Conservation (phyloP, 1,140 invertebrate species). For the Manduca sexta region DNA sequence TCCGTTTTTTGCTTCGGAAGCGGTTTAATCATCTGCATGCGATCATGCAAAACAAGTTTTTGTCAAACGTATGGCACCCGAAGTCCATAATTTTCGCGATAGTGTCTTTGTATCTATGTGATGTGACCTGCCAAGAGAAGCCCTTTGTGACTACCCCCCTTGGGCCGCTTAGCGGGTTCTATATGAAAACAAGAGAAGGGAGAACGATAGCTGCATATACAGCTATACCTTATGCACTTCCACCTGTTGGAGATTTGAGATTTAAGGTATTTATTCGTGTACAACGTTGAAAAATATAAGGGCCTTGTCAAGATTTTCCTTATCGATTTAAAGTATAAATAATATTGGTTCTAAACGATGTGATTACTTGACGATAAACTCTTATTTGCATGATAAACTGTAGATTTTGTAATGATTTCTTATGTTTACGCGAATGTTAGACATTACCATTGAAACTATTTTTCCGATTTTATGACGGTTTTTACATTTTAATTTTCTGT, state of each 20-base stretch:
- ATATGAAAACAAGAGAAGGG: constrained; percentile 62
- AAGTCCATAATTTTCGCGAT: no score
- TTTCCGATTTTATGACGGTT: no score
- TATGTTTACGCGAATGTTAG: no score
- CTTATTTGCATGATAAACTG: no score
- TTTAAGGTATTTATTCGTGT: constrained; percentile 73
- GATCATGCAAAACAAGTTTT: constrained; percentile 13
- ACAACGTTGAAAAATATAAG: background rate
- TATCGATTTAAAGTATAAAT: no score
- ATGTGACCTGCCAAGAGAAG: constrained; percentile 16
- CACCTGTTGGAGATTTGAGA: constrained; percentile 77
- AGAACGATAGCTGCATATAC: constrained; percentile 70
- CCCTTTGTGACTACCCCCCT: constrained; percentile 34
- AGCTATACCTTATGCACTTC: constrained; percentile 78
- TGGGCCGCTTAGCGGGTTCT: constrained; percentile 64
- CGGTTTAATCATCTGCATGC: constrained; percentile 11
- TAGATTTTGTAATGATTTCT: no score
- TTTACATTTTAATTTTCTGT: no score
- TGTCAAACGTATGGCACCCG: no score
- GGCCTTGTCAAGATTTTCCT: no score
- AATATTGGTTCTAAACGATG: no score
- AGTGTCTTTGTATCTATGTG: constrained; percentile 1
- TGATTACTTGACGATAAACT: no score
- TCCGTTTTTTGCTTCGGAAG: constrained; percentile 32
- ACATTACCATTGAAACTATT: no score